Base-by-base conservation (phyloP, 2,797 vertebrate genomes). In the Phalanger gymnotis region DNA sequence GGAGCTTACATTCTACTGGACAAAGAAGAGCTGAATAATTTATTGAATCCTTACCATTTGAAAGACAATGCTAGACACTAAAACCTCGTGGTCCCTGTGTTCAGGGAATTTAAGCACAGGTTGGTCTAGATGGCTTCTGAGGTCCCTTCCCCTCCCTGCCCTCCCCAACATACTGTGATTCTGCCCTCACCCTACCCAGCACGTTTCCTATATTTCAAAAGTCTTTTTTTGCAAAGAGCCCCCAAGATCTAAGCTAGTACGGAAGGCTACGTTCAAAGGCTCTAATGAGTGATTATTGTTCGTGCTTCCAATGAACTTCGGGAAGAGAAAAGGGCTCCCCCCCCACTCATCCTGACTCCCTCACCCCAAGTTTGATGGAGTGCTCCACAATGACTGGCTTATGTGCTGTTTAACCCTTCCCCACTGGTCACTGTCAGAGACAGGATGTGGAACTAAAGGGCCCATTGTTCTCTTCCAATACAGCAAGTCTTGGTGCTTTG, bases 251-350 rank as follows among this genome's bases (percentile, higher is more conserved):
- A 94, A 93, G 81, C 0, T 1, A 40, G 28, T 34, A 55, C 56
- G 73, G 40, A 81, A 81, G 73, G 73, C n/a, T 22, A 47, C 25
- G 73, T 81, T 81, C 73, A 81, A 81, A 81, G 73, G 40, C 73
- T 87, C 31, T 91, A 95, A 87, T 47, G 93, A 27, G 54, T 96
- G 66, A n/a, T 54, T 92, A 91, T 95, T 97, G 95, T 97, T 97
- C 94, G 96, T 16, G 96, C 47, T 93, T 93, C 90, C 55, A 53
- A 53, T 54, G 12, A 91, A 93, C 93, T 96, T 96, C 96, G 97
- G 97, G 97, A 97, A 97, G 96, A 47, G 40, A 97, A 97, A 96
- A 91, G 93, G 96, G 94, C 94, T 97, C 96, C 95, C 95, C 94
- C 95, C 94, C 96, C 47, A 91, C 25, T 93, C 55, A 91, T 57